Percentiles rank a stretch among this genome's conserved stretches.
These are phyloP conservation scores for Agapostemon virescens DNA, from an alignment of 2,888 invertebrate species.

Conservation along the genomic window DNA sequence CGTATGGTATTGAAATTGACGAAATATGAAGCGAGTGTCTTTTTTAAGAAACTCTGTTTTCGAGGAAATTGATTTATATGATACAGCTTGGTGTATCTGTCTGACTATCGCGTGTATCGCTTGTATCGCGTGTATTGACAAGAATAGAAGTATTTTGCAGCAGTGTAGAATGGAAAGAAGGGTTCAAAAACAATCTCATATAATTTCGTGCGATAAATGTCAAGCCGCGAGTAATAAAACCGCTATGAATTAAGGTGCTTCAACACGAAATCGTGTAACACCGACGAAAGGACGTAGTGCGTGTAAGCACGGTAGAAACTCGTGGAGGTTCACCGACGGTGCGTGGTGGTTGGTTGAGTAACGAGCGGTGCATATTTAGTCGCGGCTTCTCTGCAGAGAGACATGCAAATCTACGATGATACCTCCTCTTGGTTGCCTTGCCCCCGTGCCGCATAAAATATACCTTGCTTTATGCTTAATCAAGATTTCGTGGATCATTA, in stretches of 20 bases:
- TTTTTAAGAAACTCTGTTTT: too few relatives aligned
- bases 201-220: conserved; percentile 61
- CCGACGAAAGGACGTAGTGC: conserved; percentile 32
- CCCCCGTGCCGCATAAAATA: conserved; percentile 57
- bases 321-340: conserved; percentile 57
- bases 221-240: conserved; percentile 56
- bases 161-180: background rate
- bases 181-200: conserved; percentile 41
- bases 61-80: too few relatives aligned
- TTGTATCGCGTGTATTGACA: too few relatives aligned
- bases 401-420: conserved; percentile 66
- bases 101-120: too few relatives aligned
- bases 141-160: conserved; percentile 8
- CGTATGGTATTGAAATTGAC: too few relatives aligned
- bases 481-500: conserved; percentile 61
- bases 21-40: too few relatives aligned
- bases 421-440: conserved; percentile 59
- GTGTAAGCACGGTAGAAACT: conserved; percentile 55
- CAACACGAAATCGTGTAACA: conserved; percentile 57
- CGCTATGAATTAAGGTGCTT: conserved; percentile 59
- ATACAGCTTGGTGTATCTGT: too few relatives aligned
- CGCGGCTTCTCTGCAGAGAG: conserved; percentile 64
- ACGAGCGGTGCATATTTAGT: conserved; percentile 71
- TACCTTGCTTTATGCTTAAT: conserved; percentile 63
- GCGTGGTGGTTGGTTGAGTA: conserved; percentile 68